Evolutionary conservation across 1,140 invertebrate genomes (phyloP).

Genomic region (Thaumatotibia leucotreta): DNA sequence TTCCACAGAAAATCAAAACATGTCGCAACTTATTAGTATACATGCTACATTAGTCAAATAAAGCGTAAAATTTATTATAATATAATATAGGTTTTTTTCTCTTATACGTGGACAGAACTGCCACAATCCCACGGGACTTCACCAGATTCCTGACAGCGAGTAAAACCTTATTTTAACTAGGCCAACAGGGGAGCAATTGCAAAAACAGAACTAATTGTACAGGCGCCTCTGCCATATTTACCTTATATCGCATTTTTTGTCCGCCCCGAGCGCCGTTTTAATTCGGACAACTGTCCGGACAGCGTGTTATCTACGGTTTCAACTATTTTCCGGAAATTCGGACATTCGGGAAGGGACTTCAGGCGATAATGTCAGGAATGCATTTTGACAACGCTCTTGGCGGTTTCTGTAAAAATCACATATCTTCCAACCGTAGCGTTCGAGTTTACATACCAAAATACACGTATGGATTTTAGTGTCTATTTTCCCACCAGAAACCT

Average conservation of each 20-base stretch:
- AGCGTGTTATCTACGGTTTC: constrained; percentile 1
- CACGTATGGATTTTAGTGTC: too few species aligned
- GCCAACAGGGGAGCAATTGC: neutral
- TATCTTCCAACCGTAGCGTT: neutral
- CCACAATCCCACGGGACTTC: neutral
- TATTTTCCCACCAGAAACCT: too few species aligned
- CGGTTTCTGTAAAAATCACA: neutral
- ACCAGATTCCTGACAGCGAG: neutral
- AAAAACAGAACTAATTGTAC: constrained; percentile 9
- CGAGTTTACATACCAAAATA: too few species aligned
- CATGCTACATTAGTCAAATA: too few species aligned
- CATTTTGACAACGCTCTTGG: constrained; percentile 6
- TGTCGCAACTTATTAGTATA: too few species aligned
- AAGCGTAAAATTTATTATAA: too few species aligned
- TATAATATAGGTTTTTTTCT: too few species aligned
- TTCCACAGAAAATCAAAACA: too few species aligned
- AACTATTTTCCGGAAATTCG: constrained; percentile 5
- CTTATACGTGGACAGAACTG: neutral
- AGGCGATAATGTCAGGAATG: constrained; percentile 7
- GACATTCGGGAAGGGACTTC: neutral
- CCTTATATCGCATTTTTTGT: neutral
- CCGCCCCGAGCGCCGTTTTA: neutral
- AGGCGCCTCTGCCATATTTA: neutral
- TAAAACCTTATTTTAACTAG: neutral
- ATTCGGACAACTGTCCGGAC: constrained; percentile 10